Evolutionary conservation across 2,113 vertebrate genomes (phyloP).

Genomic region (Campylomormyrus tamandua): DNA sequence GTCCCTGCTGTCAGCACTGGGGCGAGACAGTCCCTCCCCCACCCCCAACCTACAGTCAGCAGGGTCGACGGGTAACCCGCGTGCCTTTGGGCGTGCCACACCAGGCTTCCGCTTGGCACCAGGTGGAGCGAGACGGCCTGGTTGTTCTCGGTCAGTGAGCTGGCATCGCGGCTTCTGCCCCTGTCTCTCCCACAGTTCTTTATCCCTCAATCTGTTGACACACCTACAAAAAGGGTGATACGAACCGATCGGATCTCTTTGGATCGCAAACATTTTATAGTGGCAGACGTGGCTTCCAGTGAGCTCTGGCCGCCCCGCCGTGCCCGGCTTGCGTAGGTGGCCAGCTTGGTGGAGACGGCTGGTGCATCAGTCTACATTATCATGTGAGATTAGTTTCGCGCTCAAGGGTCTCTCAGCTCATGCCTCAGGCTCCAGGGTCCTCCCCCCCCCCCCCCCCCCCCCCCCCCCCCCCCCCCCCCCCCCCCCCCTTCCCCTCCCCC

Average conservation of each 20-base stretch:
- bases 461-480: no score
- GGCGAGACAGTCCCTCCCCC: neutral
- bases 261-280: neutral
- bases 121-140: neutral
- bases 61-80: neutral
- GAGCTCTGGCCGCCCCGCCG: slow-evolving; percentile 47
- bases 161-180: neutral
- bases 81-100: neutral
- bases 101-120: neutral
- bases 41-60: neutral
- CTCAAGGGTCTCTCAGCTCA: slow-evolving; percentile 59
- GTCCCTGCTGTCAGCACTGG: neutral
- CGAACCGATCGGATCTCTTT: neutral
- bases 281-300: neutral
- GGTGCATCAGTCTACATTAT: slow-evolving; percentile 65
- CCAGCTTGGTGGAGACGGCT: slow-evolving; percentile 43
- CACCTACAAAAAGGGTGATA: neutral
- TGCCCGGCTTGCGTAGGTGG: slow-evolving; percentile 33
- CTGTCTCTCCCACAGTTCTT: neutral
- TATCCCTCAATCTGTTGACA: neutral
- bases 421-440: slow-evolving; percentile 51
- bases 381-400: slow-evolving; percentile 59
- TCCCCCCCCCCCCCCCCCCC: slow-evolving; percentile 22
- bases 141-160: neutral
- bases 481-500: no score